Conservation (phyloP, 2,113 vertebrate species). For the Centropus unirufus region DNA sequence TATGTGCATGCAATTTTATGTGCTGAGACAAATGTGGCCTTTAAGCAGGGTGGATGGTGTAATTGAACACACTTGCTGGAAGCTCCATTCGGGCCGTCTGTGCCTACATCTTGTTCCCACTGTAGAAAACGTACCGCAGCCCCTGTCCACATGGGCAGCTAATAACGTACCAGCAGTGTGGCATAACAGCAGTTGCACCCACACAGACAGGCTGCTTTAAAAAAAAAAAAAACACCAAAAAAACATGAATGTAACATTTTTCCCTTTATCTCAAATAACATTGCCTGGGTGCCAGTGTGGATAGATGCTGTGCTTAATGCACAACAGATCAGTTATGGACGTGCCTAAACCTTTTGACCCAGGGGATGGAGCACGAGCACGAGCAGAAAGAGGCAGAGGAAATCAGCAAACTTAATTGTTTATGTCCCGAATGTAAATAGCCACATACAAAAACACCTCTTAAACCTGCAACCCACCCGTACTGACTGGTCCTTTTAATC, state of each 20-base stretch:
- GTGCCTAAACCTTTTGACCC: background rate
- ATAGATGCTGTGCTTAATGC: background rate
- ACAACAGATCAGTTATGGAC: background rate
- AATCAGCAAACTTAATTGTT: constrained; percentile 15
- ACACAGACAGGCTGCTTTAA: background rate
- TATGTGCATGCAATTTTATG: constrained; percentile 35
- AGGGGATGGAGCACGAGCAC: background rate
- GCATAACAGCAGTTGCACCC: background rate
- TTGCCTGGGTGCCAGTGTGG: background rate
- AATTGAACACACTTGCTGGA: background rate
- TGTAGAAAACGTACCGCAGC: background rate
- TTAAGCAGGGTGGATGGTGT: background rate
- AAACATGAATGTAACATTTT: background rate
- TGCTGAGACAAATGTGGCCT: constrained; percentile 32
- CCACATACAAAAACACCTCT: constrained; percentile 25
- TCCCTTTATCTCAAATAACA: background rate
- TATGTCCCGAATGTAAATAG: constrained; percentile 52
- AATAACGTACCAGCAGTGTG: background rate
- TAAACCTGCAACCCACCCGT: constrained; percentile 32
- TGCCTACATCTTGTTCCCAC: background rate
- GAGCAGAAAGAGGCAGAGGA: background rate
- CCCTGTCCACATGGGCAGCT: background rate
- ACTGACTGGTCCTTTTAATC: constrained; percentile 76
- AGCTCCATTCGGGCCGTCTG: background rate
- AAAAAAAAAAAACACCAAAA: background rate